phyloP scores from a whole-genome alignment of 1,140 invertebrate genomes.

The Pseudomyrmex flavicornis region DNA sequence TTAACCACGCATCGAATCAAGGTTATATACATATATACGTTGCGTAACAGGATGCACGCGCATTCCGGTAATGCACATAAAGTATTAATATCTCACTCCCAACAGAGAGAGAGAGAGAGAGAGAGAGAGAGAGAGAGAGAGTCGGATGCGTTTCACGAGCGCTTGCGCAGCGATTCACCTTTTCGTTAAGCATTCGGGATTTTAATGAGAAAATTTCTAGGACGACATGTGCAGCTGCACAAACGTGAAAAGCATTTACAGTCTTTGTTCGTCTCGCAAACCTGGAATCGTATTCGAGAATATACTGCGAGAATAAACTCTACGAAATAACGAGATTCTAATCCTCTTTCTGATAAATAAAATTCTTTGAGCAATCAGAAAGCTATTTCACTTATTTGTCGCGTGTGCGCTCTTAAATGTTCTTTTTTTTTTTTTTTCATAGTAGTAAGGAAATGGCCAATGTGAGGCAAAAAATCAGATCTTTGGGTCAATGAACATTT shows the following conservation, averaged over 20 bases:
- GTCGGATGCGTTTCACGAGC: constrained; percentile 39
- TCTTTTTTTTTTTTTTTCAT: too few relatives aligned
- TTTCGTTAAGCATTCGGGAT: constrained; percentile 31
- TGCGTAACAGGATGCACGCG: constrained; percentile 40
- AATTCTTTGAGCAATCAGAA: too few relatives aligned
- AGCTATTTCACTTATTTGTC: too few relatives aligned
- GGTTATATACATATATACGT: constrained; percentile 63
- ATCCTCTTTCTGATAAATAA: too few relatives aligned
- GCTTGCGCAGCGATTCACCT: constrained; percentile 14
- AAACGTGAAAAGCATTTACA: constrained; percentile 1
- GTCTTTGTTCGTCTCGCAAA: neutral
- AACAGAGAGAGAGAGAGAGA: constrained; percentile 26
- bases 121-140: too few relatives aligned
- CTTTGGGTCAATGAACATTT: too few relatives aligned
- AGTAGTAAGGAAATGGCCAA: too few relatives aligned
- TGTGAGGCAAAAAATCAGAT: too few relatives aligned
- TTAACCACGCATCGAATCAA: constrained; percentile 58
- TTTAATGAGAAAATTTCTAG: constrained; percentile 39
- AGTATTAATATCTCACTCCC: constrained; percentile 38
- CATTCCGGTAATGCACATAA: constrained; percentile 35
- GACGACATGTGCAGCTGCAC: neutral
- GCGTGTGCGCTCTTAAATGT: too few relatives aligned
- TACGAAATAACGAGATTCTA: neutral
- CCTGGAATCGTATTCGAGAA: neutral
- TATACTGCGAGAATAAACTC: neutral